Conservation (phyloP, 2,888 invertebrate genomes). For the Chesias legatella region DNA sequence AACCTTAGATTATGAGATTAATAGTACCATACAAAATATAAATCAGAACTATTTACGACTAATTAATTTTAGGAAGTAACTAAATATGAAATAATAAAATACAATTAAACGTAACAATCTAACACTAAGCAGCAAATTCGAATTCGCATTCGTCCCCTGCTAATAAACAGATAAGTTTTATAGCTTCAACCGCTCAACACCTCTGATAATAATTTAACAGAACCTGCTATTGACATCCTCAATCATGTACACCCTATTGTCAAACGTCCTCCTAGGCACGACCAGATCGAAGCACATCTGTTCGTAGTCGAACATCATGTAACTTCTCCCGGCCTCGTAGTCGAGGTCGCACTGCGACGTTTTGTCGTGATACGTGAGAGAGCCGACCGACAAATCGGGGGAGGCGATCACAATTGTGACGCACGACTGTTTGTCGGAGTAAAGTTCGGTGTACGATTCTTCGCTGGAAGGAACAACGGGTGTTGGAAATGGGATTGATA, state of each 20-base stretch:
- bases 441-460: constrained; percentile 47
- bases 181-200: background rate
- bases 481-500: constrained; percentile 4
- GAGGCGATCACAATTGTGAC: constrained; percentile 36
- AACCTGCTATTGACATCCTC: constrained; percentile 69
- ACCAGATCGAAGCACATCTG: constrained; percentile 43
- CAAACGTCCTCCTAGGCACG: constrained; percentile 41
- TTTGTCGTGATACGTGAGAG: constrained; percentile 45
- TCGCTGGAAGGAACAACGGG: constrained; percentile 39
- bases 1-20: too few relatives aligned
- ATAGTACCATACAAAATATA: too few relatives aligned
- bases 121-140: too few relatives aligned
- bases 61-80: too few relatives aligned
- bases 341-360: constrained; percentile 63
- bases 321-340: constrained; percentile 51
- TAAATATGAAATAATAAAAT: too few relatives aligned
- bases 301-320: constrained; percentile 65
- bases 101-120: too few relatives aligned
- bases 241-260: constrained; percentile 55
- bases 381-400: constrained; percentile 33
- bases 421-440: constrained; percentile 38
- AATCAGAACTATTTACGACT: too few relatives aligned
- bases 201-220: background rate
- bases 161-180: too few relatives aligned
- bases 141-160: too few relatives aligned